Conservation (phyloP, 92 coral and sea anemone genomes). For the Pocillopora grandis region DNA sequence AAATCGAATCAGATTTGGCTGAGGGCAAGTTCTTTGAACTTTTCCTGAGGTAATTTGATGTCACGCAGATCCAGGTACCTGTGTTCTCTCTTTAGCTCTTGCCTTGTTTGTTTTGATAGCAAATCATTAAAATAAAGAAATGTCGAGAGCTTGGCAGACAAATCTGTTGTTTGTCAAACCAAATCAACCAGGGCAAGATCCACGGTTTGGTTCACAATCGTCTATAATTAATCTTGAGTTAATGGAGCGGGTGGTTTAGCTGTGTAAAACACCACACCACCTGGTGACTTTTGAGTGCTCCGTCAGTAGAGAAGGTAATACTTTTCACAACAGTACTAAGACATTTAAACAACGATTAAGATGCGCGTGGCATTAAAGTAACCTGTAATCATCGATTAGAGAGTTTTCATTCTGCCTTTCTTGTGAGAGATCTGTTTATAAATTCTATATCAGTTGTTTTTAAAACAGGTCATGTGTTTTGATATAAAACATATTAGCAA, state of each 20-base stretch:
- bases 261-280: background rate
- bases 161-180: conserved; percentile 7
- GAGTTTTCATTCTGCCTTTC: background rate
- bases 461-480: conserved; percentile 26
- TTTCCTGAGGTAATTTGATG: conserved; percentile 57
- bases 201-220: background rate
- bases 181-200: background rate
- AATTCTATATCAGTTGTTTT: conserved; percentile 22
- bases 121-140: background rate
- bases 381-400: background rate
- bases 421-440: conserved; percentile 22
- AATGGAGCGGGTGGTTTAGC: conserved; percentile 19
- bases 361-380: background rate
- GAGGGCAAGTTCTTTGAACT: conserved; percentile 7
- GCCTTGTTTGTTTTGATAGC: conserved; percentile 33
- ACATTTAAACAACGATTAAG: background rate
- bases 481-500: conserved; percentile 11
- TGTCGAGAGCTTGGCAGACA: conserved; percentile 3
- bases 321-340: background rate
- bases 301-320: background rate
- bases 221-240: conserved; percentile 21
- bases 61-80: conserved; percentile 40
- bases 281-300: background rate
- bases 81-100: conserved; percentile 44
- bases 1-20: background rate